Evolutionary conservation across 2,113 vertebrate species (phyloP), one percentile per base, ranked within the genome.

Genomic region (Centropus bengalensis): DNA sequence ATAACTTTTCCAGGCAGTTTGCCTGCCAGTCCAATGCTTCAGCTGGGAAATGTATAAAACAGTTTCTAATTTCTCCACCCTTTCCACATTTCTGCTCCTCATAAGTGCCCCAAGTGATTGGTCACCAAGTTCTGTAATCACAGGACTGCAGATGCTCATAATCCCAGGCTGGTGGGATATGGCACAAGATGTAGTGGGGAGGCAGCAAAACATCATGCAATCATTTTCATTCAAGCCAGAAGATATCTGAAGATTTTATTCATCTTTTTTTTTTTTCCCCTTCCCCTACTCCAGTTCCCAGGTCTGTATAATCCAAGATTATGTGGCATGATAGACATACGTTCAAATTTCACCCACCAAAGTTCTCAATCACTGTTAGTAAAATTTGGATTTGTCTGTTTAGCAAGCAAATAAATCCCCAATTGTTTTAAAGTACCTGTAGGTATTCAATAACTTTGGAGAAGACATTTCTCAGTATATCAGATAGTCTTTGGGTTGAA

Each of bases 41-140:
- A 88, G 54, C 60, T 84, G 69, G 33, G 55, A 96, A 73, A 89
- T 88, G 45, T 44, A 49, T 27, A 6, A 76, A 69, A 16, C 7
- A n/a, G 15, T 71, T 91, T 83, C 81, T 56, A 51, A 51, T 91
- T 75, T 86, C 45, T 67, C 55, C 5, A 1, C 40, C 62, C 20
- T 89, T 76, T 80, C 47, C 33, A 49, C 54, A 21, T 83, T 93
- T 92, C 60, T 84, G 33, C 30, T 91, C 24, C 51, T 96, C 52
- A 45, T 4, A 14, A 36, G 7, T 73, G 58, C 17, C 75, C 17
- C 28, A 27, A 77, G n/a, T 47, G 45, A 88, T 38, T 8, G 36
- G 47, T 78, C 21, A 0, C 52, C 67, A 80, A 33, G 9, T 49
- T 64, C 51, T 88, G 38, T 67, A 44, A 38, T 66, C 49, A 62